phyloP scores from a whole-genome alignment of 1,140 invertebrate genomes.

The Dendrolimus kikuchii region DNA sequence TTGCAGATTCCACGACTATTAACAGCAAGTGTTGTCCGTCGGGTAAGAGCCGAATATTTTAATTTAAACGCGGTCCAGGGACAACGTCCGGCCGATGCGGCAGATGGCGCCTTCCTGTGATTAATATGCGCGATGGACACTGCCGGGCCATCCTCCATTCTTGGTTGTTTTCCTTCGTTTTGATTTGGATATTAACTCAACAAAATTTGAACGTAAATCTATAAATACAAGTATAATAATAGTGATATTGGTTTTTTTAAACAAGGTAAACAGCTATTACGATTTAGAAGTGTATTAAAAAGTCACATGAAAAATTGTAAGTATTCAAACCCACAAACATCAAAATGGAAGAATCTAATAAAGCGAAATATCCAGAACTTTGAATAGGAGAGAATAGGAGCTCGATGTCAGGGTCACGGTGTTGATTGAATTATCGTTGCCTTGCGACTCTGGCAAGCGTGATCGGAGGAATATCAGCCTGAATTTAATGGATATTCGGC shows the following conservation, averaged over 20 bases:
- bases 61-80: conserved; percentile 45
- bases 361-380: too few species aligned
- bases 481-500: too few species aligned
- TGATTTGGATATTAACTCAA: conserved; percentile 2
- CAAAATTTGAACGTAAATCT: not conserved
- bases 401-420: too few species aligned
- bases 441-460: too few species aligned
- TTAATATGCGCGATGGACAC: conserved; percentile 62
- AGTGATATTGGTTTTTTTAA: not conserved
- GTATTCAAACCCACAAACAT: too few species aligned
- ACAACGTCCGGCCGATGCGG: conserved; percentile 24
- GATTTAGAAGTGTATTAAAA: too few species aligned
- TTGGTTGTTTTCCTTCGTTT: conserved; percentile 21
- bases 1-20: conserved; percentile 16
- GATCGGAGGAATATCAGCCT: too few species aligned
- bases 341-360: too few species aligned
- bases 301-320: too few species aligned
- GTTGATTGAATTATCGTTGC: too few species aligned
- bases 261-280: not conserved
- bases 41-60: conserved; percentile 44
- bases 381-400: too few species aligned
- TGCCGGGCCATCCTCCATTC: conserved; percentile 18
- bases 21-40: conserved; percentile 41
- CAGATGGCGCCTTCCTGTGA: conserved; percentile 50
- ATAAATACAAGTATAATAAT: not conserved